Percentiles rank a stretch among this genome's conserved stretches.
Evolutionary conservation across 2,797 vertebrate genomes (phyloP).

Genomic region (Moxostoma hubbsi): DNA sequence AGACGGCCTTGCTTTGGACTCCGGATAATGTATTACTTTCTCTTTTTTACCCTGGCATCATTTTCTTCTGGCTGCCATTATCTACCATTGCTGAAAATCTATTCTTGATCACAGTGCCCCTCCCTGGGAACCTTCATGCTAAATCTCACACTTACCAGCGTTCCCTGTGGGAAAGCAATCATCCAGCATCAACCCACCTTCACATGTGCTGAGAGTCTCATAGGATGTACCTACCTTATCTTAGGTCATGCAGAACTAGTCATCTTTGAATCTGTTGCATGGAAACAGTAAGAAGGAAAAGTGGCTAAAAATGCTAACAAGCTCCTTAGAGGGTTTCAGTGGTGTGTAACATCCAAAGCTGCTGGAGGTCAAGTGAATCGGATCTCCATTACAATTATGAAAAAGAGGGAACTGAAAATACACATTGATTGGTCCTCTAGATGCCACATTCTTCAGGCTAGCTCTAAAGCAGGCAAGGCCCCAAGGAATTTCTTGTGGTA

Average conservation of each 20-base stretch:
- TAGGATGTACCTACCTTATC: constrained; percentile 32
- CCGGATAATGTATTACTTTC: constrained; percentile 18
- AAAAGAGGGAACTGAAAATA: constrained; percentile 37
- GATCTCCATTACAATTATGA: constrained; percentile 45
- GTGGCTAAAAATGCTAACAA: constrained; percentile 54
- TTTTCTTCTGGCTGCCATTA: constrained; percentile 46
- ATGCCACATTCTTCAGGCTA: constrained; percentile 29
- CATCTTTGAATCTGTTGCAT: constrained; percentile 34
- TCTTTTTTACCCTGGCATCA: background rate
- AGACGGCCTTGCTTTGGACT: constrained; percentile 25
- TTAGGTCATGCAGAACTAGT: constrained; percentile 18
- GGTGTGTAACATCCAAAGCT: constrained; percentile 4
- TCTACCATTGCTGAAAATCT: constrained; percentile 47
- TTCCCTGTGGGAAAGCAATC: constrained; percentile 39
- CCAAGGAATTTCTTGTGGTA: constrained; percentile 19
- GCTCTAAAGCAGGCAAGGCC: constrained; percentile 37
- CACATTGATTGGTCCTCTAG: constrained; percentile 44
- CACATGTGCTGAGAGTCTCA: constrained; percentile 1
- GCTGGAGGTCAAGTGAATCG: constrained; percentile 43
- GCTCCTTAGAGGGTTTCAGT: constrained; percentile 43
- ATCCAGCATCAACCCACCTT: constrained; percentile 35
- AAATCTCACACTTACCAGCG: constrained; percentile 33
- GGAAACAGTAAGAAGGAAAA: constrained; percentile 28
- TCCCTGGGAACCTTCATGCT: constrained; percentile 31
- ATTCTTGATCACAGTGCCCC: constrained; percentile 23